Evolutionary conservation across 2,113 vertebrate species (phyloP), one percentile per base, ranked within the genome.

Genomic region (Trogon surrucura): DNA sequence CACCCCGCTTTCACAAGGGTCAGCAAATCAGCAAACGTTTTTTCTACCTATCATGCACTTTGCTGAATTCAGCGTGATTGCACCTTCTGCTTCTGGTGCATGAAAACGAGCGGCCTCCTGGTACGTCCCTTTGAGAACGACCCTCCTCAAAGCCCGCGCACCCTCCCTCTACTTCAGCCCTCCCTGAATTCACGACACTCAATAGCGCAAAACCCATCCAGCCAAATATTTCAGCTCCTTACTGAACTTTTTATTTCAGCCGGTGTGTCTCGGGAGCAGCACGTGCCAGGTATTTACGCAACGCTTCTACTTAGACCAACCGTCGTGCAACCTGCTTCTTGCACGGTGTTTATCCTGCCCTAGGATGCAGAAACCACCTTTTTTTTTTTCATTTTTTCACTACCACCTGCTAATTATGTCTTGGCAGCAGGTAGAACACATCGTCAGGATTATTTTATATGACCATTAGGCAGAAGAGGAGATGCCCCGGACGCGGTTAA

Each of bases 211-310:
- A 36, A 53, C 16, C 54, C 53, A 60, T 4, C 27, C 29, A 23
- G 36, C 36, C 23, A 51, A 32, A 26, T 11, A 53, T 51, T 47
- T 38, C 32, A 30, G 16, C 20, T 71, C 65, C 62, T 51, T 36
- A 41, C 32, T 11, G 10, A 78, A 45, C 18, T 14, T 58, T 56
- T 36, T 32, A 15, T 45, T 70, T 18, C 27, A 75, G 53, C 29
- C 2, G 3, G 13, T 21, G 67, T 21, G 13, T 25, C 58, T 16
- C 23, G 34, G 56, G 10, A 80, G 44, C 29, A 30, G 30, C 7
- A 10, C 13, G 7, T 10, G 48, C 0, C 0, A 2, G 8, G 15
- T 25, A 27, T 23, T 70, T 15, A 65, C 0, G 1, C 11, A 45
- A 36, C 2, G 0, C 23, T 61, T 11, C 3, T 2, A 34, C 5